phyloP scores from a whole-genome alignment of 2,888 invertebrate genomes.

The Busseola fusca region DNA sequence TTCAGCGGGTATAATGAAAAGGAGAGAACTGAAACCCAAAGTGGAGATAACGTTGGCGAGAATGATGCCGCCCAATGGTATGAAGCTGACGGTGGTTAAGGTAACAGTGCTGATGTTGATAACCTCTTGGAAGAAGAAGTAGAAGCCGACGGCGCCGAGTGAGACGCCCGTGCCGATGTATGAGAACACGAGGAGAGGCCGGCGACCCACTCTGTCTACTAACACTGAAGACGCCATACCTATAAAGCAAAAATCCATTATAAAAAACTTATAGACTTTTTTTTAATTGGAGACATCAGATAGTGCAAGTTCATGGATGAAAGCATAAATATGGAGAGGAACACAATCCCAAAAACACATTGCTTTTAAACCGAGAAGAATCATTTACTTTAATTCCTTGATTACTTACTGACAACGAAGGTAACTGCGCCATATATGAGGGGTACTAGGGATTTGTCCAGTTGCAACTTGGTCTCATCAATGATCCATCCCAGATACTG shows the following conservation, averaged over 20 bases:
- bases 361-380: not conserved
- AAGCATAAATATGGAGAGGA: not conserved
- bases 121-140: slow-evolving; percentile 72
- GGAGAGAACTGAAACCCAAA: slow-evolving; percentile 81
- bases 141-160: slow-evolving; percentile 69
- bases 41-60: slow-evolving; percentile 69
- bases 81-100: slow-evolving; percentile 59
- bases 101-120: slow-evolving; percentile 38
- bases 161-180: slow-evolving; percentile 70
- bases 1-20: slow-evolving; percentile 85
- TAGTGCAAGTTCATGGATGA: not conserved
- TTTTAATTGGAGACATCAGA: not conserved
- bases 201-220: slow-evolving; percentile 76
- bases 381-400: not conserved
- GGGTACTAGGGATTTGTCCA: slow-evolving; percentile 58
- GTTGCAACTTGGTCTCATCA: slow-evolving; percentile 61
- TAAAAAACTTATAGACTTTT: slow-evolving; percentile 2
- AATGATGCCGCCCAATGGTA: slow-evolving; percentile 79
- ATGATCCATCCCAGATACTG: slow-evolving; percentile 70
- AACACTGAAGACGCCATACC: slow-evolving; percentile 69
- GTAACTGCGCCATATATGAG: slow-evolving; percentile 68
- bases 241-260: slow-evolving; percentile 53
- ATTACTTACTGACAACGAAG: slow-evolving; percentile 69
- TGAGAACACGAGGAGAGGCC: slow-evolving; percentile 78
- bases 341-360: not conserved